phyloP scores from a whole-genome alignment of 2,113 vertebrate genomes.

The Saimiri boliviensis region DNA sequence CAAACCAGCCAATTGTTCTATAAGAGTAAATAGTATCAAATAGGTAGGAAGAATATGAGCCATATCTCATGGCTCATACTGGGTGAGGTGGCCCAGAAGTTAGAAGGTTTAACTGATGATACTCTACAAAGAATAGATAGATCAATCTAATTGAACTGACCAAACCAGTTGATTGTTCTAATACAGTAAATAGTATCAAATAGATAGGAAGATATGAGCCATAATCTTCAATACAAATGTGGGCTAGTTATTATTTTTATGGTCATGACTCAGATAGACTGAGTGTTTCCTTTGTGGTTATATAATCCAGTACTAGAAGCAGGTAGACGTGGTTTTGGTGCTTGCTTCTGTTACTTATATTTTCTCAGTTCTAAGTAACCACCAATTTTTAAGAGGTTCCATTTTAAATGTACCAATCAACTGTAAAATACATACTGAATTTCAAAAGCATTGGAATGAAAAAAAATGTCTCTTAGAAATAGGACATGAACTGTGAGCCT shows the following conservation, averaged over 20 bases:
- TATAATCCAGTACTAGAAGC: not conserved
- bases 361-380: not conserved
- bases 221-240: not conserved
- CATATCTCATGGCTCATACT: too few species aligned
- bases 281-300: not conserved
- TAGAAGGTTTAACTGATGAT: not conserved
- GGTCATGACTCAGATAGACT: not conserved
- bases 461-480: not conserved
- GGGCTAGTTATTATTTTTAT: not conserved
- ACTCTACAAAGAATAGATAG: not conserved
- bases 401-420: not conserved
- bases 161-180: not conserved
- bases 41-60: not conserved
- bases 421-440: not conserved
- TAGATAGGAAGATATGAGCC: not conserved
- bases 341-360: not conserved
- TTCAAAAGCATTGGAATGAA: not conserved
- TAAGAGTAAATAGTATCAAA: not conserved
- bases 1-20: not conserved
- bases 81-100: too few species aligned
- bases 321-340: not conserved
- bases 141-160: not conserved
- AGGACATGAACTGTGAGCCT: not conserved
- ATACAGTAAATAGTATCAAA: not conserved
- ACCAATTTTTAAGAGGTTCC: not conserved